These are phyloP conservation scores for Cotesia vestalis DNA, from an alignment of 1,140 invertebrate species.

Conservation along the genomic window DNA sequence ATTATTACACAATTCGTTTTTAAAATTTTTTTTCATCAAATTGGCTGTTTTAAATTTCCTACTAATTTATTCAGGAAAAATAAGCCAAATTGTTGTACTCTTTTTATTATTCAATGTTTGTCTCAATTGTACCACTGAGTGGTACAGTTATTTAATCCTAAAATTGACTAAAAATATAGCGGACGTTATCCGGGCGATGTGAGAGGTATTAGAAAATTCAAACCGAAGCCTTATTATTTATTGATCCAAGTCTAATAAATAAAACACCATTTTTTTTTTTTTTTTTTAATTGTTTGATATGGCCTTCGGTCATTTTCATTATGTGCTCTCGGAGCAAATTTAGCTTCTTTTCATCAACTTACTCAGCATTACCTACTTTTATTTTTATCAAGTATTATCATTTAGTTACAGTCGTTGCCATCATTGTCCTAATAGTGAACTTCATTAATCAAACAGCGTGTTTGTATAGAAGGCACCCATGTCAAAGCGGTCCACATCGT, in stretches of 20 bases:
- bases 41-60: background rate
- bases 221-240: background rate
- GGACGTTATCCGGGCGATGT: background rate
- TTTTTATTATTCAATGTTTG: background rate
- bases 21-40: background rate
- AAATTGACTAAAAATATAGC: conserved; percentile 1
- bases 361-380: background rate
- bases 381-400: background rate
- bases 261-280: conserved; percentile 6
- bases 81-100: background rate
- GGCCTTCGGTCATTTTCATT: conserved; percentile 4
- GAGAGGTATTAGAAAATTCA: background rate
- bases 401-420: conserved; percentile 2
- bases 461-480: conserved; percentile 38
- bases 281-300: background rate
- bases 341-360: background rate
- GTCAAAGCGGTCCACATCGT: conserved; percentile 33
- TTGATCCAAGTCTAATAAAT: background rate
- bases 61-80: background rate
- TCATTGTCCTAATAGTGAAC: conserved; percentile 9
- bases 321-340: background rate
- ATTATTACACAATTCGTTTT: background rate
- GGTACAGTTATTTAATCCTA: conserved; percentile 7
- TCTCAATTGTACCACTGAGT: background rate
- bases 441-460: conserved; percentile 13